Evolutionary conservation across 1,140 invertebrate species (phyloP).

Genomic region (Zaprionus africanus): DNA sequence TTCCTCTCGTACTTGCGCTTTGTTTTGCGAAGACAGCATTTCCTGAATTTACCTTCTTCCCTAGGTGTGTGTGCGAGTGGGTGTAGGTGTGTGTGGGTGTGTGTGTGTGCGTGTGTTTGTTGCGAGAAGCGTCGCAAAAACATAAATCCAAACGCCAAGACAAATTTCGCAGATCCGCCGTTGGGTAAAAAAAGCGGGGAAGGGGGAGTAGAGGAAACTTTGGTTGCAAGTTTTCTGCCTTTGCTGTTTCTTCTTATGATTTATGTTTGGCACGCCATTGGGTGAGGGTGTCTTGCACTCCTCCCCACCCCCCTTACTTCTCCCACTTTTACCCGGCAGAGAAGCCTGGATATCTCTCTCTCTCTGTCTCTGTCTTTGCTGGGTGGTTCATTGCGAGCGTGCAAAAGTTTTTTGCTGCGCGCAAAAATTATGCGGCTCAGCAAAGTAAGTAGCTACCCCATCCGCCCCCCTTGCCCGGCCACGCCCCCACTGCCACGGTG

Average conservation of each 20-base stretch:
- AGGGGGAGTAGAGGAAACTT: slow-evolving; percentile 49
- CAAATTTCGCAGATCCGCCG: slow-evolving; percentile 82
- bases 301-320: neutral
- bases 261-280: slow-evolving; percentile 78
- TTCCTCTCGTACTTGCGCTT: slow-evolving; percentile 46
- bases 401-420: slow-evolving; percentile 68
- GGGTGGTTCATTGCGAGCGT: slow-evolving; percentile 44
- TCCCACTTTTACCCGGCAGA: neutral
- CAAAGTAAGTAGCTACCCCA: slow-evolving; percentile 61
- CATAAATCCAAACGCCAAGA: slow-evolving; percentile 83
- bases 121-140: slow-evolving; percentile 78
- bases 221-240: slow-evolving; percentile 68
- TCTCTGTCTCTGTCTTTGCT: neutral
- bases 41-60: slow-evolving; percentile 79
- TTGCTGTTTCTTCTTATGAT: slow-evolving; percentile 65
- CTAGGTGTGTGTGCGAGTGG: slow-evolving; percentile 1
- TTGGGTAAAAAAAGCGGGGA: neutral
- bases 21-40: slow-evolving; percentile 78
- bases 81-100: slow-evolving; percentile 28
- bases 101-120: slow-evolving; percentile 69
- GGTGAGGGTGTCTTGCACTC: slow-evolving; percentile 46
- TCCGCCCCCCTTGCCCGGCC: neutral
- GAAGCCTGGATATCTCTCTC: neutral
- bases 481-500: neutral
- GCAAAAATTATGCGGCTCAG: slow-evolving; percentile 73